Evolutionary conservation across 2,797 vertebrate genomes (phyloP).

Genomic region (Anisognathus igniventris): DNA sequence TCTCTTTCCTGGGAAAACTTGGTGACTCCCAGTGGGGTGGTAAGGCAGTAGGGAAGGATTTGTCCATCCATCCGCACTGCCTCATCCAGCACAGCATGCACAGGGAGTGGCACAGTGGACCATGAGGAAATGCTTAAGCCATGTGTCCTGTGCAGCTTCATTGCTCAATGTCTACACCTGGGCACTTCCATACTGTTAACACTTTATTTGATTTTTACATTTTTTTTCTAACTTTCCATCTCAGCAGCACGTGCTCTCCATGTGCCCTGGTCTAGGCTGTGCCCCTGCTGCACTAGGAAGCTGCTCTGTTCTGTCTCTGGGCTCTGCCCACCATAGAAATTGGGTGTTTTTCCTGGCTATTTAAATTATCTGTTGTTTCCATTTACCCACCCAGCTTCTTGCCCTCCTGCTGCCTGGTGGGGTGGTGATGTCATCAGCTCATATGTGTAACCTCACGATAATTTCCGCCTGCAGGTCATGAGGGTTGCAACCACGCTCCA

Average conservation of each 20-base stretch:
- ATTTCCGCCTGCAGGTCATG: neutral
- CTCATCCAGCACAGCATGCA: fast-evolving
- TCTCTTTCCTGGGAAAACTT: neutral
- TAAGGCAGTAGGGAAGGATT: fast-evolving
- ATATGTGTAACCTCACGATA: neutral
- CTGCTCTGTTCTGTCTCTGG: neutral
- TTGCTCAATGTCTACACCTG: neutral
- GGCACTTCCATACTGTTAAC: neutral
- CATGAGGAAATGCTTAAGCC: neutral
- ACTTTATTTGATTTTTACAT: neutral
- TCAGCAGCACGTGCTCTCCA: fast-evolving
- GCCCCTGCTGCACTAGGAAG: neutral
- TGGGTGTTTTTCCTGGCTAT: neutral
- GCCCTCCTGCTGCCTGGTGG: neutral
- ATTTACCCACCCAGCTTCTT: neutral
- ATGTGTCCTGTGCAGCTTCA: neutral
- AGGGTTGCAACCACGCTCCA: neutral
- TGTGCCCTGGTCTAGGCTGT: neutral
- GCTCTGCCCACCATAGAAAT: neutral
- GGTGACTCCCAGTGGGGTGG: neutral
- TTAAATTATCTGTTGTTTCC: constrained; percentile 23
- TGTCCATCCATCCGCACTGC: fast-evolving
- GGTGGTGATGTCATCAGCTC: constrained; percentile 7
- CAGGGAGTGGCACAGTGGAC: fast-evolving
- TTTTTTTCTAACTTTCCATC: neutral